Evolutionary conservation across 2,888 invertebrate species (phyloP), one percentile per base, ranked within the genome.

Genomic region (Lumbricus terrestris): DNA sequence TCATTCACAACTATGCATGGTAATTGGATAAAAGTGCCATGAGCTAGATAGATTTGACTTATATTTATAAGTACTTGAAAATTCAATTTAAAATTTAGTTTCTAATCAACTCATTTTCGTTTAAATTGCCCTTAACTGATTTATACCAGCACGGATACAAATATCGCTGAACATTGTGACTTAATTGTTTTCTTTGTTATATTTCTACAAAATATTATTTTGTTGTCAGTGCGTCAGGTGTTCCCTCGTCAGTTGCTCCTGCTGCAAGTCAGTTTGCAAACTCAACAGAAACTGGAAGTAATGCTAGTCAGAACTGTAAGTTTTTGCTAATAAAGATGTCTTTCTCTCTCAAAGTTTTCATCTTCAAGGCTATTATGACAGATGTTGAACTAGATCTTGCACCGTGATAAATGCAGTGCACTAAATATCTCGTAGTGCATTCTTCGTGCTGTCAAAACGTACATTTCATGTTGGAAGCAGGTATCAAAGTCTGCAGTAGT

Each of bases 231-330:
- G 69, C n/a, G 13, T 69, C 47, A 47, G 47, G 6, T 23, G 23
- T 8, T 47, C 47, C 20, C 23, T 23, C 23, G 23, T 23, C n/a
- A 69, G n/a, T 69, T 69, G 11, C 69, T 69, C 29, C 69, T 69
- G 29, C 69, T 69, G 69, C 69, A 69, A 69, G 13, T 69, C 69
- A 69, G 8, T 29, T n/a, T 69, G n/a, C n/a, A 69, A 69, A 69
- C n/a, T 69, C 69, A 69, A n/a, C 69, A 69, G 69, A 69, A n/a
- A n/a, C 1, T 69, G 69, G 29, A 29, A n/a, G 69, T 69, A 69
- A 69, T n/a, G 69, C 69, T 69, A 69, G 69, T n/a, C 69, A 69
- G 69, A 69, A 69, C 69, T n/a, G 69, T 69, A 69, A 69, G 69
- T 69, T 69, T 69, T 47, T 23, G 23, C 20, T 23, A 47, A 47